Base-by-base conservation (phyloP, 2,797 vertebrate species). In the Poecilia wingei region DNA sequence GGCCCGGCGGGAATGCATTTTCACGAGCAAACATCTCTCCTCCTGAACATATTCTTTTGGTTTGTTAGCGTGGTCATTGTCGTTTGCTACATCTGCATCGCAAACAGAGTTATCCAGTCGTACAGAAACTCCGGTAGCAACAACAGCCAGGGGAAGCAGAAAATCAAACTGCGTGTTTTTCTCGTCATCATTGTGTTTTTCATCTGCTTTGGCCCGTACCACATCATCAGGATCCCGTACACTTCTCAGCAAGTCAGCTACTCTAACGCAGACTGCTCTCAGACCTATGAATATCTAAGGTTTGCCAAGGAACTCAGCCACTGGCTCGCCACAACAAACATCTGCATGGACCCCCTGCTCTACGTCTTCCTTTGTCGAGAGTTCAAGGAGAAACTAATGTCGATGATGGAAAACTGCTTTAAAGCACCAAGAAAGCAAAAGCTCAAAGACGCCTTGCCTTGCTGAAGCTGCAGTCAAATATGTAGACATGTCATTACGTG, bases 101-200 rank as follows among this genome's bases (percentile, higher is more conserved):
- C 96, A 82, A 94, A 96, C 75, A 97, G 96, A 79, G 97, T 98
- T 10, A 92, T 96, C 0, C 95, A 94, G 77, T 98, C 97, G 0
- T 97, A 96, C 86, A 94, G 94, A 41, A 97, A 96, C 22, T 98
- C 98, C 0, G 95, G 97, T 0, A 98, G 97, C 87, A 93, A 75
- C 2, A 96, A 96, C 1, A 96, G 92, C 1, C 95, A 96, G 81
- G 94, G 96, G 3, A 95, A 96, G 74, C 95, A 96, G 12, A 97
- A 94, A 84, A 95, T 97, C 18, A 97, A 96, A 68, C 95, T 97
- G 5, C 97, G 97, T 0, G 97, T 98, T 13, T 94, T 97, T 13
- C 94, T 98, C 0, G 96, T 98, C 0, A 91, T 98, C 66, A 87
- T 96, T 0, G 97, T 98, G 46, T 98, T 98, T 41, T 97, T 97